Conservation (phyloP, 2,888 invertebrate genomes). For the Kuschelorhynchus macadamiae region DNA sequence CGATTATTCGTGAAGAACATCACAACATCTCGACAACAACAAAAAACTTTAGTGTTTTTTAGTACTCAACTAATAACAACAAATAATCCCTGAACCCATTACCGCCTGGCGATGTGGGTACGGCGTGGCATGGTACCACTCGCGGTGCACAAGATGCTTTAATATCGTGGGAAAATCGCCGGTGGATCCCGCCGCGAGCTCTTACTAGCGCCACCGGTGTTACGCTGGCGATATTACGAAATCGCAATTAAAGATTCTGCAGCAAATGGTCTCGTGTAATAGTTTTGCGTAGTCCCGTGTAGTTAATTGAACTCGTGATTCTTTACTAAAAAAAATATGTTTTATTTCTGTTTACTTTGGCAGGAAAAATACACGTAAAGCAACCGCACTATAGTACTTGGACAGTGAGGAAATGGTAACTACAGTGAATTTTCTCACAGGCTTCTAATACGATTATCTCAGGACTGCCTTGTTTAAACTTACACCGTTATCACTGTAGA, state of each 20-base stretch:
- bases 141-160: conserved; percentile 47
- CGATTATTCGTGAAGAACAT: not conserved
- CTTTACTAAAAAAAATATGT: too few relatives aligned
- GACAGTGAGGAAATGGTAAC: too few relatives aligned
- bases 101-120: conserved; percentile 16
- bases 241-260: too few relatives aligned
- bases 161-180: conserved; percentile 57
- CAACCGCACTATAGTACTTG: too few relatives aligned
- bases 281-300: not conserved
- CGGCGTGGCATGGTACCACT: conserved; percentile 35
- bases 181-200: conserved; percentile 37
- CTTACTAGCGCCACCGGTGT: conserved; percentile 24
- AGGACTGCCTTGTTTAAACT: too few relatives aligned
- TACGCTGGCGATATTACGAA: conserved; percentile 7
- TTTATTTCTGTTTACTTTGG: too few relatives aligned
- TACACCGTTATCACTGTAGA: too few relatives aligned
- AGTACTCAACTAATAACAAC: conserved; percentile 34
- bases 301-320: too few relatives aligned
- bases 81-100: conserved; percentile 30
- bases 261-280: too few relatives aligned
- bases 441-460: too few relatives aligned
- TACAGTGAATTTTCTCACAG: too few relatives aligned
- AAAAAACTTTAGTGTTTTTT: conserved; percentile 18
- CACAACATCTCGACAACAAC: not conserved
- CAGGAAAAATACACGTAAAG: too few relatives aligned